phyloP scores from a whole-genome alignment of 1,140 invertebrate genomes.

The Harpegnathos saltator region DNA sequence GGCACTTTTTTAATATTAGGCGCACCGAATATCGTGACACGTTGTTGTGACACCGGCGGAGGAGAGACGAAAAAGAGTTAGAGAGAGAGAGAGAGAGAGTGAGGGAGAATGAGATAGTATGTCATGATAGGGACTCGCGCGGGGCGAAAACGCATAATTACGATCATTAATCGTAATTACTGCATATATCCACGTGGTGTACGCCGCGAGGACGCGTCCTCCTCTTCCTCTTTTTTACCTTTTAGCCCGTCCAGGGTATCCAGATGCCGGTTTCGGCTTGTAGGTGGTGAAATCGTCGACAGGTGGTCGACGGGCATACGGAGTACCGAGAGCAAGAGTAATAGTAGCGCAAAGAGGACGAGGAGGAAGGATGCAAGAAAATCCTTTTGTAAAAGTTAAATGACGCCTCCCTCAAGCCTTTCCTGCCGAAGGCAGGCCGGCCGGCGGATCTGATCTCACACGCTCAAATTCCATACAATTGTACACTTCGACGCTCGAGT shows the following conservation, averaged over 20 bases:
- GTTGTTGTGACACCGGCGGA: no score
- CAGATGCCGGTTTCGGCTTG: constrained; percentile 52
- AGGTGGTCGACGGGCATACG: constrained; percentile 53
- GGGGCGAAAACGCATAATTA: constrained; percentile 47
- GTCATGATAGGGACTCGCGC: constrained; percentile 11
- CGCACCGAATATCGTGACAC: constrained; percentile 49
- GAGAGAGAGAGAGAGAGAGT: neutral
- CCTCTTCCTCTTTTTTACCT: constrained; percentile 15
- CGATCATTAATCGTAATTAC: constrained; percentile 67
- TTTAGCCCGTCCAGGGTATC: neutral
- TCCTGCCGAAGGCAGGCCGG: neutral
- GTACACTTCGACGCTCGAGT: no score
- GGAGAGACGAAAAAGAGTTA: no score
- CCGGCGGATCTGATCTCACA: neutral
- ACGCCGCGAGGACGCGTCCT: constrained; percentile 1
- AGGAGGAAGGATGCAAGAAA: constrained; percentile 7
- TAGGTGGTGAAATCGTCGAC: constrained; percentile 56
- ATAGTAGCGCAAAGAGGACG: neutral
- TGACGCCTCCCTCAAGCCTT: constrained; percentile 5
- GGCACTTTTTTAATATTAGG: constrained; percentile 8
- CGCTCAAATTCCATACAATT: neutral
- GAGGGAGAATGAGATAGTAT: no score
- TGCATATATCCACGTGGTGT: constrained; percentile 14
- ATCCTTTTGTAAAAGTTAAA: constrained; percentile 10
- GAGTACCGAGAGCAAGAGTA: no score